Conservation (phyloP, 2,113 vertebrate genomes). For the Notarius quadriscutis region DNA sequence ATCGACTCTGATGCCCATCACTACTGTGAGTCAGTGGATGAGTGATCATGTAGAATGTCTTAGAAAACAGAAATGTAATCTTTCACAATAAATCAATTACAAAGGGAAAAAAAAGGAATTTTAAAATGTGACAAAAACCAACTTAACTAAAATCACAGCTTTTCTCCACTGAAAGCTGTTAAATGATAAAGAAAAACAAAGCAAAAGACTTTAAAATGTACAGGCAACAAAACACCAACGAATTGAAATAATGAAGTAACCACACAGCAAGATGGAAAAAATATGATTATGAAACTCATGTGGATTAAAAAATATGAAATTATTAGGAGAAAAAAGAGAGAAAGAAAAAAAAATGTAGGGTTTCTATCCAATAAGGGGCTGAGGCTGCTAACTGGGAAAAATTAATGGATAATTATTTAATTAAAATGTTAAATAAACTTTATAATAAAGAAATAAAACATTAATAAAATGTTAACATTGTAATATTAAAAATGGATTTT, state of each 20-base stretch:
- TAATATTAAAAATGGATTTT: not conserved
- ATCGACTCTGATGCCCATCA: not conserved
- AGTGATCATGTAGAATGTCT: not conserved
- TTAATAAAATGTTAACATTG: no score
- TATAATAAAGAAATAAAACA: not conserved
- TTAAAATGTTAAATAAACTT: no score
- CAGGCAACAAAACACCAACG: not conserved
- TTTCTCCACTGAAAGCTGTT: not conserved
- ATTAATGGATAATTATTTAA: no score
- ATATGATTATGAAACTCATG: not conserved
- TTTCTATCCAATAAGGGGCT: no score
- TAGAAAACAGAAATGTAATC: not conserved
- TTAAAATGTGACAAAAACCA: not conserved
- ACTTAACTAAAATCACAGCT: conserved; percentile 1
- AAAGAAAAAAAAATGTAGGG: no score
- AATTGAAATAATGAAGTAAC: not conserved
- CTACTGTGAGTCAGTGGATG: conserved; percentile 2
- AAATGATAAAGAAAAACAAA: conserved; percentile 2
- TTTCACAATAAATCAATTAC: not conserved
- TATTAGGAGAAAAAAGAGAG: no score
- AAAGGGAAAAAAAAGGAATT: not conserved
- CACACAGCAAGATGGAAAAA: not conserved
- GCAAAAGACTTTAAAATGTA: not conserved
- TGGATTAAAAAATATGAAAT: no score
- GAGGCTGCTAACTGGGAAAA: no score